Base-by-base conservation (phyloP, 1,140 invertebrate genomes). In the Rhyzopertha dominica region DNA sequence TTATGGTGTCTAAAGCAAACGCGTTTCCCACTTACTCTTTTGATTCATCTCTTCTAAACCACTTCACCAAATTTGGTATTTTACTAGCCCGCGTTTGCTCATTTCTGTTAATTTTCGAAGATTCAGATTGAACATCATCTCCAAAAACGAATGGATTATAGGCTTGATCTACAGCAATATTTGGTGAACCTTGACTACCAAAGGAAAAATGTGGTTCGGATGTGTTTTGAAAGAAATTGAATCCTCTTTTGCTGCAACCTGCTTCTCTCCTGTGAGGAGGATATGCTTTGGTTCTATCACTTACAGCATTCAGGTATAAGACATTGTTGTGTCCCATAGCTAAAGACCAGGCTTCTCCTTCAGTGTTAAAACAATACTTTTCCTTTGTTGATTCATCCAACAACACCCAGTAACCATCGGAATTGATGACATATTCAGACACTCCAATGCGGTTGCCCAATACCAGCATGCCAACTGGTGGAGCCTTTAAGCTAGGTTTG, bases 331-430 rank as follows among this genome's bases (percentile, higher is more conserved):
- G 75, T 30, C 78, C 80, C 16, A 80, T 73, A 0, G 82, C 84
- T 13, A 90, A 66, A 3, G 83, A 84, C 87, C 87, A 90, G 3
- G 83, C 84, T 40, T 88, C 84, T 1, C 75, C 74, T 17, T 77
- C 73, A 13, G 70, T 71, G 35, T 77, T 78, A 52, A 84, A 84
- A 56, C 84, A 85, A 62, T 80, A 87, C 59, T 83, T 80, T 3
- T 73, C 70, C 14, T 75, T 74, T 3, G 77, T 78, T 2, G 78
- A 72, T 24, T 74, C 72, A 51, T 83, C 79, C 23, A 87, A 68
- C 17, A 76, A 74, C 3, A 85, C 77, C 84, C 84, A 87, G 23
- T 76, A 76, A 3, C 81, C 81, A 58, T 83, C 80, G 26, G 61
- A 66, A 51, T 80, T 81, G 4, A 74, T 68, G 13, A 87, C 80